These are phyloP conservation scores for Timema cristinae DNA, from an alignment of 2,888 invertebrate species.

Conservation along the genomic window DNA sequence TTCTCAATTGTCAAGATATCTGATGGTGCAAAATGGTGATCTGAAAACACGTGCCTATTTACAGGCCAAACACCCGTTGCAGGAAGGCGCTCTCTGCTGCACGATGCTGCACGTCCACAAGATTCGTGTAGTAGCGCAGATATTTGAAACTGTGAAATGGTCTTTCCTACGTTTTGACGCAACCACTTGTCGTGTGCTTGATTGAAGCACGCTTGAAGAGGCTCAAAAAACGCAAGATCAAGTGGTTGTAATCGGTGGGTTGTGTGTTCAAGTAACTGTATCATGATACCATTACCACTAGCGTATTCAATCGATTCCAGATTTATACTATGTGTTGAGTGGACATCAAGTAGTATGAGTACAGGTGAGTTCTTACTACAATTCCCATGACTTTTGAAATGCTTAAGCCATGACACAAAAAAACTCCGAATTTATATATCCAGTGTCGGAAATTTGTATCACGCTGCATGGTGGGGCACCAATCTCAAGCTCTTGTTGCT, in stretches of 20 bases:
- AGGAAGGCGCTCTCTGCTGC: conserved; percentile 11
- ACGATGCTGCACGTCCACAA: conserved; percentile 17
- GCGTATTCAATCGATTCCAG: conserved; percentile 33
- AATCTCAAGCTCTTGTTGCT: conserved; percentile 14
- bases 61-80: conserved; percentile 14
- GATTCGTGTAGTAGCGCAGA: conserved; percentile 9
- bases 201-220: conserved; percentile 18
- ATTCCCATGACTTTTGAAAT: conserved; percentile 40
- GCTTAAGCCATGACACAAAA: conserved; percentile 45
- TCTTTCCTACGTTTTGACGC: conserved; percentile 11
- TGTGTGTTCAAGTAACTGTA: conserved; percentile 35
- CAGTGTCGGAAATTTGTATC: conserved; percentile 17
- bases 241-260: conserved; percentile 36
- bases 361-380: conserved; percentile 32
- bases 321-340: conserved; percentile 36
- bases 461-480: conserved; percentile 3
- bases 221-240: conserved; percentile 25
- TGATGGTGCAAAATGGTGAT: conserved; percentile 26
- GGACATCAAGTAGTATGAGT: conserved; percentile 36
- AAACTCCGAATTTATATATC: conserved; percentile 24
- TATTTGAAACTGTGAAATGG: conserved; percentile 14
- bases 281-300: conserved; percentile 33
- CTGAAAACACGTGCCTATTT: conserved; percentile 26
- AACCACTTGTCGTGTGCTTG: conserved; percentile 19
- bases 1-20: conserved; percentile 17